Percentiles rank a stretch among this genome's conserved stretches.
Evolutionary conservation across 1,140 invertebrate genomes (phyloP).

Genomic region (Drosophila arawakana): DNA sequence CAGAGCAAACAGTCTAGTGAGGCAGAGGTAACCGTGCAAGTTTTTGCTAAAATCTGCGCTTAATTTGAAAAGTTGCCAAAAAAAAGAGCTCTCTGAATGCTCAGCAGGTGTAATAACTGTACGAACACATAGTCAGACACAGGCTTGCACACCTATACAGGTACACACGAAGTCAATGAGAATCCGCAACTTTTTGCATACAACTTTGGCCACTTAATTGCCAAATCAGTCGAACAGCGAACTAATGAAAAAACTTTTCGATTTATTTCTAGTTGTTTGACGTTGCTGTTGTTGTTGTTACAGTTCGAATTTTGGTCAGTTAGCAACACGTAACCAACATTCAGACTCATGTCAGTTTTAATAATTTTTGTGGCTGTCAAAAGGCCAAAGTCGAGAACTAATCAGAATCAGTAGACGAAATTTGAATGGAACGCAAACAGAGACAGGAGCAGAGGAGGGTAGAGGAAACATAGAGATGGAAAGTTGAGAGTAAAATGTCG

Average conservation of each 20-base stretch:
- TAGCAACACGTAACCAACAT: slow-evolving; percentile 48
- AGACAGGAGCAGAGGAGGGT: not conserved
- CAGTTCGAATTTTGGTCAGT: slow-evolving; percentile 14
- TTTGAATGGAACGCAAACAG: slow-evolving; percentile 39
- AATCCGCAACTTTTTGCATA: slow-evolving; percentile 70
- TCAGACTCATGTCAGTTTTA: slow-evolving; percentile 58
- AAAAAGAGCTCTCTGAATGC: slow-evolving; percentile 33
- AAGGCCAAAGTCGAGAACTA: slow-evolving; percentile 62
- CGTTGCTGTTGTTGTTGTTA: slow-evolving; percentile 1
- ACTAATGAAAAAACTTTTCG: slow-evolving; percentile 78
- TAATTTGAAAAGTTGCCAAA: slow-evolving; percentile 81
- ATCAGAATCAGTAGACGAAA: slow-evolving; percentile 58
- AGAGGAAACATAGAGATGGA: not conserved
- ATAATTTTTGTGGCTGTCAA: slow-evolving; percentile 65
- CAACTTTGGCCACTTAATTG: slow-evolving; percentile 69
- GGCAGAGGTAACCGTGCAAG: slow-evolving; percentile 28
- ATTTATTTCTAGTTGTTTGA: slow-evolving; percentile 41
- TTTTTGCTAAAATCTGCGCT: slow-evolving; percentile 73
- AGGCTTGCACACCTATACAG: slow-evolving; percentile 12
- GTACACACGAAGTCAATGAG: slow-evolving; percentile 34
- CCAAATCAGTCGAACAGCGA: slow-evolving; percentile 50
- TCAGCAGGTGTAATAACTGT: slow-evolving; percentile 62
- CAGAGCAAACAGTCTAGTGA: not conserved
- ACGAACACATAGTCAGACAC: slow-evolving; percentile 23
- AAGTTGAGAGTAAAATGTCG: slow-evolving; percentile 3